These are phyloP conservation scores for Encarsia formosa DNA, from an alignment of 2,888 invertebrate genomes.

Conservation along the genomic window DNA sequence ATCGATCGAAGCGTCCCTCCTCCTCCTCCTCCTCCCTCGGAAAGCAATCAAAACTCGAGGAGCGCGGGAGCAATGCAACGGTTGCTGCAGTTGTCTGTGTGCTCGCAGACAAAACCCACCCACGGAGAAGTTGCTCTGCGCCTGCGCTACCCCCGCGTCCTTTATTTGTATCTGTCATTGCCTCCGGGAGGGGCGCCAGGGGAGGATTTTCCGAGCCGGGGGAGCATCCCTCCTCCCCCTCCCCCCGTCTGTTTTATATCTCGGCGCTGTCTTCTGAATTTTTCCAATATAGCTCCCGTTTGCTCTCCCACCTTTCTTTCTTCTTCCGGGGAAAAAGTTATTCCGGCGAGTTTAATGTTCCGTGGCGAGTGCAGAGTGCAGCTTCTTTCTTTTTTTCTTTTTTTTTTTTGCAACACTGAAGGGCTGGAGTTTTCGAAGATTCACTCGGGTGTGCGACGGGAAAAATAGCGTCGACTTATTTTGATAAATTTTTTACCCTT, in stretches of 20 bases:
- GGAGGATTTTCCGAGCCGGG: slow-evolving; percentile 18
- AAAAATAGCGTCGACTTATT: no score
- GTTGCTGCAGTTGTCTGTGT: no score
- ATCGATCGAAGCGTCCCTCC: no score
- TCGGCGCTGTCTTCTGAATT: slow-evolving; percentile 25
- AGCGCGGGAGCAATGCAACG: slow-evolving; percentile 9
- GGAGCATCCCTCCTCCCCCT: not conserved
- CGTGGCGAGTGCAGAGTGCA: no score
- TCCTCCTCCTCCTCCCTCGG: not conserved
- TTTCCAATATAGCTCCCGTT: slow-evolving; percentile 23
- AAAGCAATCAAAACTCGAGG: slow-evolving; percentile 16
- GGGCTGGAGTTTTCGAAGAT: no score
- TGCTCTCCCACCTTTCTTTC: not conserved
- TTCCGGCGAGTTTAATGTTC: no score
- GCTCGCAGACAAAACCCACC: slow-evolving; percentile 1
- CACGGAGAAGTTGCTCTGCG: not conserved
- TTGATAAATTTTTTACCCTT: no score
- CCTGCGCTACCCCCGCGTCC: slow-evolving; percentile 29
- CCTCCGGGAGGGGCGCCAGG: slow-evolving; percentile 28
- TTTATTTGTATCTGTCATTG: slow-evolving; percentile 53
- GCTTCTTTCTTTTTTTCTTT: no score
- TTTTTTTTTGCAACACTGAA: no score
- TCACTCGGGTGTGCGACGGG: no score
- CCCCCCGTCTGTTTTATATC: slow-evolving; percentile 24
- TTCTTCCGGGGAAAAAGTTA: slow-evolving; percentile 3